Conservation (phyloP, 2,113 vertebrate species). For the Cyprinodon tularosa region DNA sequence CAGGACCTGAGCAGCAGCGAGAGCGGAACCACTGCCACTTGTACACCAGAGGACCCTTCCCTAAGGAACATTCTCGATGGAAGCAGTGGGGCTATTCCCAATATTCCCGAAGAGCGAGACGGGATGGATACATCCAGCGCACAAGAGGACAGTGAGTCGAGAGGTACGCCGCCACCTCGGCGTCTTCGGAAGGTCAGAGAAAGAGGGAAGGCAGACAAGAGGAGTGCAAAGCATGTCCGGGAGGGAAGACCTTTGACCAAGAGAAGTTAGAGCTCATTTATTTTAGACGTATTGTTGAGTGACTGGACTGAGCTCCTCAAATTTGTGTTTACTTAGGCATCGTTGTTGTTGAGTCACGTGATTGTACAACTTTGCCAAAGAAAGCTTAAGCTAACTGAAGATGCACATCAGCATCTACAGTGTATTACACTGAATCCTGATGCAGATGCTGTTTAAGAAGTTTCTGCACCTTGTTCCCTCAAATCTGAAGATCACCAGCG, state of each 20-base stretch:
- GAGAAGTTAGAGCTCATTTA: conserved; percentile 51
- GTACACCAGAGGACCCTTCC: conserved; percentile 89
- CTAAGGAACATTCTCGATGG: conserved; percentile 86
- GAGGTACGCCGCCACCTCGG: conserved; percentile 78
- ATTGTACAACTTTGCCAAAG: conserved; percentile 73
- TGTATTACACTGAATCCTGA: conserved; percentile 5
- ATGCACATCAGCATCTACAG: conserved; percentile 7
- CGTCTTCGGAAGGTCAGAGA: conserved; percentile 80
- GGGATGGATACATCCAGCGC: conserved; percentile 77
- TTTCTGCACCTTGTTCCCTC: conserved; percentile 27
- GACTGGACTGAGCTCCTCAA: background rate
- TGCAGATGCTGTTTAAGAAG: conserved; percentile 22
- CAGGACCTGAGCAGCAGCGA: conserved; percentile 94
- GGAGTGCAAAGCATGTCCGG: conserved; percentile 71
- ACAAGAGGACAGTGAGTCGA: conserved; percentile 79
- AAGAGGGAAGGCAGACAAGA: conserved; percentile 77
- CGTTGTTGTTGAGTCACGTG: conserved; percentile 55
- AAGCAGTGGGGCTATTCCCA: conserved; percentile 77
- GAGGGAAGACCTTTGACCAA: conserved; percentile 75
- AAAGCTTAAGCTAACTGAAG: conserved; percentile 40
- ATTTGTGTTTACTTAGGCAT: conserved; percentile 53
- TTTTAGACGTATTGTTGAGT: background rate
- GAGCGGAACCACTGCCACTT: conserved; percentile 88
- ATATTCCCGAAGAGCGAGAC: conserved; percentile 80
- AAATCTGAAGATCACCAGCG: conserved; percentile 63